Percentiles rank a stretch among this genome's conserved stretches.
phyloP scores from a whole-genome alignment of 2,888 invertebrate genomes.

The Scaptomyza tumidula region DNA sequence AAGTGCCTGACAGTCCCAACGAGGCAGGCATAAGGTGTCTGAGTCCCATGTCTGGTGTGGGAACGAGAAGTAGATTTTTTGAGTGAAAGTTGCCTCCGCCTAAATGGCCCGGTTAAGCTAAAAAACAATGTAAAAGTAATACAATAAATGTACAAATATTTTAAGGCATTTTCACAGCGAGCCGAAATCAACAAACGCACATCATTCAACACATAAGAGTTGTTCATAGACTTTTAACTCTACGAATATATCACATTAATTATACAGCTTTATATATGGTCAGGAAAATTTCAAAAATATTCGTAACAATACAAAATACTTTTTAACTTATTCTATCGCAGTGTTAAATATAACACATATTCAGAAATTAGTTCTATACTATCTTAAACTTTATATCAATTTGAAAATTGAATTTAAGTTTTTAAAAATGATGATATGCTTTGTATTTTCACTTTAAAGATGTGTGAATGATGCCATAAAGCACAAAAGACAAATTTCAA shows the following conservation, averaged over 20 bases:
- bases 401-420: too few species aligned
- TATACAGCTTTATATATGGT: not conserved
- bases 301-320: not conserved
- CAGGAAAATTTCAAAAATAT: not conserved
- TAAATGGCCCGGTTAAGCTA: too few species aligned
- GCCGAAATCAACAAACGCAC: conserved; percentile 3
- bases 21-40: conserved; percentile 14
- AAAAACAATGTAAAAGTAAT: not conserved
- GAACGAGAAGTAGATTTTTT: not conserved
- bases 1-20: conserved; percentile 10
- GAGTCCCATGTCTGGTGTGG: conserved; percentile 4
- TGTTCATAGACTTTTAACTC: not conserved
- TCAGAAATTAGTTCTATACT: too few species aligned
- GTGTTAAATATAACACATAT: too few species aligned
- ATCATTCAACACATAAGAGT: not conserved
- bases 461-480: conserved; percentile 7
- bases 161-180: not conserved
- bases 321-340: not conserved
- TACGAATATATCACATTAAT: not conserved
- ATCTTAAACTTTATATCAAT: too few species aligned
- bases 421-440: too few species aligned
- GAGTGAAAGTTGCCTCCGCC: not conserved
- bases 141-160: conserved; percentile 7
- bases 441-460: not conserved
- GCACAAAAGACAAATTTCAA: not conserved